Conservation (phyloP, 2,113 vertebrate species). For the Tragelaphus imberbis region DNA sequence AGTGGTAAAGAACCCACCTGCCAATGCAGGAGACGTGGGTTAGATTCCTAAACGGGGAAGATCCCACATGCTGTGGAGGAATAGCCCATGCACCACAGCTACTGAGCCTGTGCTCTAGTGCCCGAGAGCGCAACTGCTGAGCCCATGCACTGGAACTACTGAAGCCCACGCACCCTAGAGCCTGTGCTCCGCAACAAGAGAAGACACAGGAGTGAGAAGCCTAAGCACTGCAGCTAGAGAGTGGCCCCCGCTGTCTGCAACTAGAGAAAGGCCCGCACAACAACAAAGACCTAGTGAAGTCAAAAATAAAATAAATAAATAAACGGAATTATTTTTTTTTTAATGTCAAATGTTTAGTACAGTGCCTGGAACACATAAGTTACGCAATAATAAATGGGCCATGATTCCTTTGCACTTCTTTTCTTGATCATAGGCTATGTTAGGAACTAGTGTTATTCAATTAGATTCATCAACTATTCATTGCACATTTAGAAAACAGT, state of each 20-base stretch:
- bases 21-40: neutral
- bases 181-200: too few relatives aligned
- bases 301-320: neutral
- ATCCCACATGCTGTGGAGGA: neutral
- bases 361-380: neutral
- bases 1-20: neutral
- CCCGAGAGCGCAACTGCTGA: too few relatives aligned
- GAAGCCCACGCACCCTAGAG: too few relatives aligned
- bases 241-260: neutral
- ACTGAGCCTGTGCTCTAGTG: neutral
- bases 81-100: neutral
- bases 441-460: neutral
- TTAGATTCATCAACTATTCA: neutral
- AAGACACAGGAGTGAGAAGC: neutral
- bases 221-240: neutral
- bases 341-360: neutral
- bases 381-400: neutral
- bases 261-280: accelerated
- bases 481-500: neutral
- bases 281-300: neutral
- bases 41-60: neutral
- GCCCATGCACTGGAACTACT: too few relatives aligned
- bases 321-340: neutral
- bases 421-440: neutral
- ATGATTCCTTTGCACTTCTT: neutral